These are phyloP conservation scores for Mellilla xanthometata DNA, from an alignment of 2,888 invertebrate genomes.

Conservation along the genomic window DNA sequence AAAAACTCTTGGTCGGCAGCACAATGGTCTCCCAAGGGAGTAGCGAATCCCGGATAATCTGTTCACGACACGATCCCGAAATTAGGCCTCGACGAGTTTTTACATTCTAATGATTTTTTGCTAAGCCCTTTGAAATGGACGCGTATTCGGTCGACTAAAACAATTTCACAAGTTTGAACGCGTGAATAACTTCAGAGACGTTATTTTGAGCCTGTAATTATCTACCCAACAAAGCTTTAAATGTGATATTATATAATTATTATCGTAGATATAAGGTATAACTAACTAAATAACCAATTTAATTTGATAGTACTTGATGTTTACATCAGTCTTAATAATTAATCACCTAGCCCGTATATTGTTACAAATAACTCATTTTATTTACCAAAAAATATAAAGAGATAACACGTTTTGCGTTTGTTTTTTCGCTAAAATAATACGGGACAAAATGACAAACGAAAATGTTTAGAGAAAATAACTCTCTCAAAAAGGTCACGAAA, in stretches of 20 bases:
- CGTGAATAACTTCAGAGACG: constrained; percentile 2
- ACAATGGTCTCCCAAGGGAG: constrained; percentile 46
- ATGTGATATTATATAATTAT: too few species aligned
- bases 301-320: too few species aligned
- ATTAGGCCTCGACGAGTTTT: constrained; percentile 59
- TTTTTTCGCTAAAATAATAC: too few species aligned
- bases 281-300: too few species aligned
- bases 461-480: neutral
- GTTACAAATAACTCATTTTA: too few species aligned
- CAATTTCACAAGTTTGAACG: constrained; percentile 12
- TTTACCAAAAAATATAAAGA: too few species aligned
- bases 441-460: neutral
- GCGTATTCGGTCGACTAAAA: constrained; percentile 20
- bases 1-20: neutral
- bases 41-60: constrained; percentile 71
- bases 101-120: constrained; percentile 55
- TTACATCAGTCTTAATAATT: too few species aligned
- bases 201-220: neutral
- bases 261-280: too few species aligned
- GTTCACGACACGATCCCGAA: constrained; percentile 64
- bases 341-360: too few species aligned
- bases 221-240: too few species aligned
- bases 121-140: constrained; percentile 26
- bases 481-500: neutral
- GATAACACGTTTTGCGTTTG: neutral